Percentiles rank a stretch among this genome's conserved stretches.
phyloP scores from a whole-genome alignment of 2,888 invertebrate species.

The Yponomeuta cagnagella region DNA sequence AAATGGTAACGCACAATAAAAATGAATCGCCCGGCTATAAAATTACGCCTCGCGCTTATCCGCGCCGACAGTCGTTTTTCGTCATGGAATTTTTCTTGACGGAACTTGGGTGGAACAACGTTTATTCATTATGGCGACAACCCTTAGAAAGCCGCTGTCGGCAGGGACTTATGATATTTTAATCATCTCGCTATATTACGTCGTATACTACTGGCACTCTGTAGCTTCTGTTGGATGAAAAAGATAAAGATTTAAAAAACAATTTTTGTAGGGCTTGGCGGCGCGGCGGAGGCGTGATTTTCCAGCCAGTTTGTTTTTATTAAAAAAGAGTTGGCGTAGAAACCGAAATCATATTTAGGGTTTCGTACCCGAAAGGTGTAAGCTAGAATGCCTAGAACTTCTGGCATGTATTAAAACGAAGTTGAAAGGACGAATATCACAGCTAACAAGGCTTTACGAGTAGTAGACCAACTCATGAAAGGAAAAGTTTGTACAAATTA shows the following conservation, averaged over 20 bases:
- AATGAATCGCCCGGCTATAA: conserved; percentile 29
- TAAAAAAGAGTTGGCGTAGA: neutral
- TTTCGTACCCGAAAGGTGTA: neutral
- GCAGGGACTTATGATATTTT: conserved; percentile 41
- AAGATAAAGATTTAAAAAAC: neutral
- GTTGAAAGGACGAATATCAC: no score
- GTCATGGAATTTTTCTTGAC: conserved; percentile 8
- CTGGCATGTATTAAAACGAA: no score
- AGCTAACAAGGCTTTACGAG: no score
- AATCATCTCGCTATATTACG: conserved; percentile 43
- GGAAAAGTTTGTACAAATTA: no score
- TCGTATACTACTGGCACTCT: conserved; percentile 18
- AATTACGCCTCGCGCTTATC: conserved; percentile 32
- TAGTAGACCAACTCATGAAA: no score
- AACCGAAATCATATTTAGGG: neutral
- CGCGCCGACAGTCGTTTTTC: conserved; percentile 27
- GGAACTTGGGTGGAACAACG: neutral
- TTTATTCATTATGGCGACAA: neutral
- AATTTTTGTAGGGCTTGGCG: neutral
- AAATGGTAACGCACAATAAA: conserved; percentile 3
- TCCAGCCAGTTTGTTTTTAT: neutral
- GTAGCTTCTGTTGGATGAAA: neutral
- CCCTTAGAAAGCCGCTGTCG: conserved; percentile 15
- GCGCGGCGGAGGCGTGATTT: neutral
- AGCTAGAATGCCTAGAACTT: no score